These are phyloP conservation scores for Cryptotermes secundus DNA, from an alignment of 1,140 invertebrate genomes.

Conservation along the genomic window DNA sequence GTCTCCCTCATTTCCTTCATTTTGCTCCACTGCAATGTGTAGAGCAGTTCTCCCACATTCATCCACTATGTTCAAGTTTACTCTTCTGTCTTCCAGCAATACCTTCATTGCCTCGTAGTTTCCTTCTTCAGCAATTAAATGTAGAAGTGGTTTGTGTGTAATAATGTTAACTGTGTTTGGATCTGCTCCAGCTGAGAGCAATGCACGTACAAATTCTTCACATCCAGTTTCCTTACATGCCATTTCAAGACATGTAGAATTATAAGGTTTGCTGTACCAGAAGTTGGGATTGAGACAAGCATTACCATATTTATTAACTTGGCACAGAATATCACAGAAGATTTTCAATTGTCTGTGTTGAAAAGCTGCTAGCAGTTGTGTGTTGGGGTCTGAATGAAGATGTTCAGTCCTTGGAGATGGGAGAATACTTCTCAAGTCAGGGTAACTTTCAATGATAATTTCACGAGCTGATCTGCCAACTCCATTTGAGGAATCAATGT, in stretches of 20 bases:
- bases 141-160: not conserved
- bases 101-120: not conserved
- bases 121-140: not conserved
- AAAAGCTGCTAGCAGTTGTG: not conserved
- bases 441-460: not conserved
- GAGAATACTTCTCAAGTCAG: not conserved
- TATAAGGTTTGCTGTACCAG: constrained; percentile 20
- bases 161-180: not conserved
- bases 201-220: not conserved
- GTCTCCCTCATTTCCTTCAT: not conserved
- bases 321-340: not conserved
- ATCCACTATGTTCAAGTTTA: constrained; percentile 1
- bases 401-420: not conserved
- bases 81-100: not conserved
- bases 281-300: not conserved
- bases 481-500: not conserved
- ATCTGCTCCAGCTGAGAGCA: constrained; percentile 14
- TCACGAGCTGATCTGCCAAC: not conserved
- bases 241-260: constrained; percentile 13
- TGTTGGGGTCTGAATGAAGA: not conserved
- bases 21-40: constrained; percentile 9
- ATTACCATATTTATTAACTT: not conserved
- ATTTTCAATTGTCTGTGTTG: not conserved
- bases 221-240: constrained; percentile 7
- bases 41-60: constrained; percentile 10